Evolutionary conservation across 2,888 invertebrate species (phyloP), one percentile per base, ranked within the genome.

Genomic region (Ophraella communa): DNA sequence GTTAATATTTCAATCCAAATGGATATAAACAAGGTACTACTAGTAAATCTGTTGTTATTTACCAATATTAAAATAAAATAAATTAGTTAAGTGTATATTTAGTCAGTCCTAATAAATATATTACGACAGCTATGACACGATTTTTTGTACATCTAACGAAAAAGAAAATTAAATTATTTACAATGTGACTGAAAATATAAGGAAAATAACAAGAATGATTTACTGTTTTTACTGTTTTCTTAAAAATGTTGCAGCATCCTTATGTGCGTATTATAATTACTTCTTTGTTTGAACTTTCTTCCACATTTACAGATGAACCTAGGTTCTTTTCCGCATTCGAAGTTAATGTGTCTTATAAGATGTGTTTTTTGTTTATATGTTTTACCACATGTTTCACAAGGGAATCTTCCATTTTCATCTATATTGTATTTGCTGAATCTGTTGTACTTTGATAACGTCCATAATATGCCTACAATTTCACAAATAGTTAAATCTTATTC

Each of bases 331-430:
- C 55, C 76, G 35, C 79, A 79, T 55, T 77, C 77, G 58, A 76
- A 76, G 11, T 76, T 71, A 30, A 76, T 56, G 62, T 79, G 79
- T 21, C 78, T 57, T 57, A 72, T 76, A 64, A 77, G 42, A 1
- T 76, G 75, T 33, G 70, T 73, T 52, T 70, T 76, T 18, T 72
- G 71, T 59, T 75, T 77, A 64, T 77, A 77, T 5, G 62, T 66
- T 51, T 72, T 69, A 10, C 71, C 56, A 18, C 69, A 71, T 17
- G 58, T 63, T 11, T 60, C 27, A 44, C 71, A 73, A 21, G 65
- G 65, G 20, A 62, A 71, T 30, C 65, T 24, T 7, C 60, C 60
- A 21, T 60, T 52, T 21, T 60, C 52, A 20, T 60, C 60, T n/a
- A 53, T 44, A 4, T 10, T 24, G 18, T 60, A 60, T 44, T 60